Percentiles rank a stretch among this genome's conserved stretches.
phyloP scores from a whole-genome alignment of 2,888 invertebrate genomes.

The Mimachlamys varia region DNA sequence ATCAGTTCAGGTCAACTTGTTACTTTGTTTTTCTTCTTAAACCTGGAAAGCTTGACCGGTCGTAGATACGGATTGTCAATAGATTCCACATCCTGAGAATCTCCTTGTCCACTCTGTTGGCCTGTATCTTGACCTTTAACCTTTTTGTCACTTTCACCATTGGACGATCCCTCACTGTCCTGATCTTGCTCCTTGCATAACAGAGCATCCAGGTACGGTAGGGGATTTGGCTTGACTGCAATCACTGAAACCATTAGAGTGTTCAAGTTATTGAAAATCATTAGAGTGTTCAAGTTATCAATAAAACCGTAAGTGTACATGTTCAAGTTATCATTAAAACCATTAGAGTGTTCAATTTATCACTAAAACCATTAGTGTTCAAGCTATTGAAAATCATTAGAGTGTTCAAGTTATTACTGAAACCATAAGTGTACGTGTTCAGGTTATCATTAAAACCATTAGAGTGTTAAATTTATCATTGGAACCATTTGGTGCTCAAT shows the following conservation, averaged over 20 bases:
- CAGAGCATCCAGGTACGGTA: conserved; percentile 92
- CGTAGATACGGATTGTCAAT: conserved; percentile 91
- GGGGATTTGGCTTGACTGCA: conserved; percentile 90
- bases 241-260: conserved; percentile 86
- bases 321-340: too few relatives aligned
- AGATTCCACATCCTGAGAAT: conserved; percentile 81
- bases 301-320: too few relatives aligned
- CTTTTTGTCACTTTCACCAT: conserved; percentile 36
- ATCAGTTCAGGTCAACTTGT: neutral
- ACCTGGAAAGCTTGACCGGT: conserved; percentile 82
- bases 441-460: too few relatives aligned
- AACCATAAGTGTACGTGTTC: too few relatives aligned
- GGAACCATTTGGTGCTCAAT: too few relatives aligned
- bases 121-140: conserved; percentile 43
- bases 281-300: too few relatives aligned
- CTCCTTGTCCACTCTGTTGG: conserved; percentile 36
- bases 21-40: conserved; percentile 51
- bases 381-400: too few relatives aligned
- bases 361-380: too few relatives aligned
- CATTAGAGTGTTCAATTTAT: too few relatives aligned
- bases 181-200: conserved; percentile 97
- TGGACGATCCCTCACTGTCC: conserved; percentile 87
- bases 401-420: too few relatives aligned
- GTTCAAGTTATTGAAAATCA: too few relatives aligned
- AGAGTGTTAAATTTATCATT: too few relatives aligned